Percentiles rank a stretch among this genome's conserved stretches.
Conservation (phyloP, 2,797 vertebrate genomes). For the Leucoraja ocellata region DNA sequence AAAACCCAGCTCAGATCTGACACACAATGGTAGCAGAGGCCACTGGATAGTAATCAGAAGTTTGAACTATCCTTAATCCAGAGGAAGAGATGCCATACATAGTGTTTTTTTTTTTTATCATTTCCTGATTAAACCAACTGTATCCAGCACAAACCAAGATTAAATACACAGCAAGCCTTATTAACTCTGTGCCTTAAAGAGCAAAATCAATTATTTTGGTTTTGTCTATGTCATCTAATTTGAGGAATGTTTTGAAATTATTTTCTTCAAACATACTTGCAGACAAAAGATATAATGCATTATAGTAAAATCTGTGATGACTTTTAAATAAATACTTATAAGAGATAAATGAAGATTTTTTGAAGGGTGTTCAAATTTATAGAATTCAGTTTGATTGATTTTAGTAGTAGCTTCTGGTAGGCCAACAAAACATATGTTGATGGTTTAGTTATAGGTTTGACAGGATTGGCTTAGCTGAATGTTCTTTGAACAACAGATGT, state of each 20-base stretch:
- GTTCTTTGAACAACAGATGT: not conserved
- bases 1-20: not conserved
- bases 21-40: not conserved
- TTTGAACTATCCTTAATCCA: not conserved
- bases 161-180: not conserved
- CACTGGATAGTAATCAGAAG: not conserved
- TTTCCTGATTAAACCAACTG: not conserved
- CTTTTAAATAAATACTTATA: not conserved
- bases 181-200: not conserved
- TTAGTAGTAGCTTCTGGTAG: not conserved
- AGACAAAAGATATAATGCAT: not conserved
- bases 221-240: not conserved
- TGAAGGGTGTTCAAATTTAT: not conserved
- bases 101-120: not conserved
- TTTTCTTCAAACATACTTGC: not conserved
- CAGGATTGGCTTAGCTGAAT: not conserved
- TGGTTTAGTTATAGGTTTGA: not conserved
- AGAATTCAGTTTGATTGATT: not conserved
- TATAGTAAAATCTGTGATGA: not conserved
- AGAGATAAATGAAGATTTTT: not conserved
- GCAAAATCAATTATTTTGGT: not conserved
- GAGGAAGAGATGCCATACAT: not conserved
- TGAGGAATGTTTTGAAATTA: not conserved
- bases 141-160: not conserved
- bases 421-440: constrained; percentile 28